Evolutionary conservation across 2,797 vertebrate species (phyloP), one percentile per base, ranked within the genome.

Genomic region (Dendrocincla fuliginosa): DNA sequence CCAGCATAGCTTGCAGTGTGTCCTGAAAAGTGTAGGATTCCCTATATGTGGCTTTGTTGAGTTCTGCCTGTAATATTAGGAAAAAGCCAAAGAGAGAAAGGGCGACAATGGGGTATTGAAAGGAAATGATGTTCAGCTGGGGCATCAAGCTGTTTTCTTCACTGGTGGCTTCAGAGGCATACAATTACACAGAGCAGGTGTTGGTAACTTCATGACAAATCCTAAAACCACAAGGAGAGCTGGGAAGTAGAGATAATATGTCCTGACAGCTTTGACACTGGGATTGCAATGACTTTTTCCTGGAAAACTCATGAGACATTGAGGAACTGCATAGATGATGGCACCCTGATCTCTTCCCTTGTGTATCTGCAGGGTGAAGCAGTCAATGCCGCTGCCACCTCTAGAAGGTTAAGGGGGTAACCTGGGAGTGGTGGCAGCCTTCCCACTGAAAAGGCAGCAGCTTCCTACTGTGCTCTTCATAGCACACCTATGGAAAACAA

Each of bases 61-160:
- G 27, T 18, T 23, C 47, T 32, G 42, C 27, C 41, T 74, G 23
- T 33, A 69, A 19, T 35, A 73, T 33, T 30, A 41, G 68, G 17
- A 32, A 59, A 69, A 84, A 74, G 17, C 4, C 35, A 24, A 39
- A 44, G 49, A 32, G 39, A 39, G 60, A 53, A 64, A 52, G 33
- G 11, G 5, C 19, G 12, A 15, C 12, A 13, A 56, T 1, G 2
- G 24, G 5, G 23, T 14, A 20, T 15, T n/a, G 41, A 59, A 74
- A 69, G 7, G 19, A n/a, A 80, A 25, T 0, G 0, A 35, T 4
- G 20, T 49, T 33, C 56, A 59, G 5, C 28, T 1, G 1, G 28
- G 18, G 2, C 20, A 53, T 39, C 55, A 28, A 46, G 9, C 50
- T 70, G 23, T 11, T 81, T 70, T 60, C 46, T 59, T 59, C 35